phyloP scores from a whole-genome alignment of 1,140 invertebrate genomes.

The Carposina sasakii region DNA sequence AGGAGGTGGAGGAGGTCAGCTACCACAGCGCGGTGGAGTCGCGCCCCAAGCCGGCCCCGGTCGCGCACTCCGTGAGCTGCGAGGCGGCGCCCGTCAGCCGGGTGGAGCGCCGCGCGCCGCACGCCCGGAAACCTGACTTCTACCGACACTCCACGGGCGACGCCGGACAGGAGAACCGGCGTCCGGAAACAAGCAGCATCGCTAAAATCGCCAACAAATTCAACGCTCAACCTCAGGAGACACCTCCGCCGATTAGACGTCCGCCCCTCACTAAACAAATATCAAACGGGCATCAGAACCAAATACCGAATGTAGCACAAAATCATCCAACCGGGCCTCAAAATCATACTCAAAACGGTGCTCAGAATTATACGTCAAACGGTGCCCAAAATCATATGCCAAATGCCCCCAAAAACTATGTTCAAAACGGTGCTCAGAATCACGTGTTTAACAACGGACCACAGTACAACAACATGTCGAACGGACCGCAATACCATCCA shows the following conservation, averaged over 20 bases:
- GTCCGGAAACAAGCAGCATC: slow-evolving; percentile 47
- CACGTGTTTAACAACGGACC: no score
- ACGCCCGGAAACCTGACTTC: slow-evolving; percentile 42
- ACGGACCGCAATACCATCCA: no score
- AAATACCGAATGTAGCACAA: no score
- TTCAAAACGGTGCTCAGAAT: no score
- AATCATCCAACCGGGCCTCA: no score
- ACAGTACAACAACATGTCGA: no score
- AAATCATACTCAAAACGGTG: no score
- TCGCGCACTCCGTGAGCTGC: slow-evolving; percentile 44
- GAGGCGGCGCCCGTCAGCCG: slow-evolving; percentile 39
- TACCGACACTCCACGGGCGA: slow-evolving; percentile 55
- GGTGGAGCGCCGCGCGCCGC: slow-evolving; percentile 39
- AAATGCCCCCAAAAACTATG: no score
- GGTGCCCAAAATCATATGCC: no score
- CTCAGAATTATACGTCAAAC: no score
- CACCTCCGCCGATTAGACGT: slow-evolving; percentile 43
- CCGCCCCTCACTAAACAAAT: slow-evolving; percentile 29
- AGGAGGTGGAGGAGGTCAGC: slow-evolving; percentile 28
- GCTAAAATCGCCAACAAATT: slow-evolving; percentile 60
- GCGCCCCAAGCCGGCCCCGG: slow-evolving; percentile 39
- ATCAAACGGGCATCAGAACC: no score
- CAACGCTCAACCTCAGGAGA: slow-evolving; percentile 34
- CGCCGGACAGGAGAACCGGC: slow-evolving; percentile 35
- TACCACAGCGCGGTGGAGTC: slow-evolving; percentile 46